These are phyloP conservation scores for Drosophila niveifrons DNA, from an alignment of 2,888 invertebrate species.

Conservation along the genomic window DNA sequence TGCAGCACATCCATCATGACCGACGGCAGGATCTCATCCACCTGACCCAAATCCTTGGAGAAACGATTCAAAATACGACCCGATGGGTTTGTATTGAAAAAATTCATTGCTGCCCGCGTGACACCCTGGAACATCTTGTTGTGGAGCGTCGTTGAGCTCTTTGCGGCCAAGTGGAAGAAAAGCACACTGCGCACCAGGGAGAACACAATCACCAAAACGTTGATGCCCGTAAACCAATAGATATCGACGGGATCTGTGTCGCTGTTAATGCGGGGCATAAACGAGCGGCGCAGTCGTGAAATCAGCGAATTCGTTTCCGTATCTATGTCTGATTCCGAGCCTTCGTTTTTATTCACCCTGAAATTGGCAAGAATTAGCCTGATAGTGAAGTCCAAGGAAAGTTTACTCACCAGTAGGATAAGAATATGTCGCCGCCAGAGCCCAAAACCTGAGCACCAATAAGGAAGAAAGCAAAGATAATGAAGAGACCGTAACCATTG, in stretches of 20 bases:
- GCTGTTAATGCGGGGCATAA: constrained; percentile 64
- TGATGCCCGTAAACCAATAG: constrained; percentile 86
- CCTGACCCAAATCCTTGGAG: constrained; percentile 92
- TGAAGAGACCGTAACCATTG: constrained; percentile 88
- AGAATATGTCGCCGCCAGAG: constrained; percentile 92
- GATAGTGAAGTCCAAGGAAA: too few species aligned
- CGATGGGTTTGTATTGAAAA: constrained; percentile 95
- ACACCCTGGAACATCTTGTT: constrained; percentile 93
- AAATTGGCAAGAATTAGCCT: not conserved
- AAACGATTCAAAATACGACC: constrained; percentile 94
- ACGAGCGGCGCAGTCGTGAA: constrained; percentile 68
- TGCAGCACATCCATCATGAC: constrained; percentile 86
- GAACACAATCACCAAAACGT: constrained; percentile 84
- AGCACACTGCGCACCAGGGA: constrained; percentile 84
- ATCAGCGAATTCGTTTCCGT: constrained; percentile 57
- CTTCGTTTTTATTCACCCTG: constrained; percentile 81
- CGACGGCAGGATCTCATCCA: constrained; percentile 85
- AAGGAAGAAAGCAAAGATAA: constrained; percentile 88
- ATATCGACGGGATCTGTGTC: constrained; percentile 82
- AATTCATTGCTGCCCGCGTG: constrained; percentile 92
- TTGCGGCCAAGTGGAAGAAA: constrained; percentile 88
- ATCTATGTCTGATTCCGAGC: constrained; percentile 32
- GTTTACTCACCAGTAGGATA: constrained; percentile 89
- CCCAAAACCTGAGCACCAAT: constrained; percentile 89
- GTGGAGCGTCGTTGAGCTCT: constrained; percentile 92